Percentiles rank a stretch among this genome's conserved stretches.
These are phyloP conservation scores for Hycleus phaleratus DNA, from an alignment of 1,140 invertebrate species.

Conservation along the genomic window DNA sequence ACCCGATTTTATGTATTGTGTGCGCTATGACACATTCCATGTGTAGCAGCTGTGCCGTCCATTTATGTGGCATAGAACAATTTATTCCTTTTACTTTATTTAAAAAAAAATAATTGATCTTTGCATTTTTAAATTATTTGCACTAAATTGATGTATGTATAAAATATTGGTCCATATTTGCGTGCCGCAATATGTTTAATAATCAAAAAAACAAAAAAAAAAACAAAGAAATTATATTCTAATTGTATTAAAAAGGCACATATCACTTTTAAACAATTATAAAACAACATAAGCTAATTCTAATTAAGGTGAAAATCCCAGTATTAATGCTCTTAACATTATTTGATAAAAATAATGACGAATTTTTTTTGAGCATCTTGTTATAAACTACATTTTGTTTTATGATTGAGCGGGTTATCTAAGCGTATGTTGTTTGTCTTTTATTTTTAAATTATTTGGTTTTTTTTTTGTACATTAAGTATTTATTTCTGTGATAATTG, in stretches of 20 bases:
- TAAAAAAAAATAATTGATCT: neutral
- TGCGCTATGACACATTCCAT: constrained; percentile 17
- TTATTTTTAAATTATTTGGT: constrained; percentile 7
- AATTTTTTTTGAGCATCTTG: constrained; percentile 5
- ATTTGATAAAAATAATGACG: constrained; percentile 16
- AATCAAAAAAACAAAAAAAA: too few relatives aligned
- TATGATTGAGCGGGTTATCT: constrained; percentile 12
- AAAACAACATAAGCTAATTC: too few relatives aligned
- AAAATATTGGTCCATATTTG: too few relatives aligned
- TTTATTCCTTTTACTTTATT: neutral
- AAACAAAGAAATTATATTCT: too few relatives aligned
- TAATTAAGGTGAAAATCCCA: neutral
- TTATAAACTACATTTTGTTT: too few relatives aligned
- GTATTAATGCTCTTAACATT: constrained; percentile 18
- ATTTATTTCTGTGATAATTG: constrained; percentile 35
- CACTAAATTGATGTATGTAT: too few relatives aligned
- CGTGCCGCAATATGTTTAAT: too few relatives aligned
- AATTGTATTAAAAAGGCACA: too few relatives aligned
- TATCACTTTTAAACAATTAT: too few relatives aligned
- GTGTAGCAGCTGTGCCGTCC: constrained; percentile 22
- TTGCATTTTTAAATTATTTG: too few relatives aligned
- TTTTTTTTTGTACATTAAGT: constrained; percentile 27
- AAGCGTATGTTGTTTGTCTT: constrained; percentile 17
- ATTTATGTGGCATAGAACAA: constrained; percentile 18
- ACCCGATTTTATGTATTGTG: constrained; percentile 13